These are phyloP conservation scores for Acholoe squamosa DNA, from an alignment of 2,888 invertebrate genomes.

Conservation along the genomic window DNA sequence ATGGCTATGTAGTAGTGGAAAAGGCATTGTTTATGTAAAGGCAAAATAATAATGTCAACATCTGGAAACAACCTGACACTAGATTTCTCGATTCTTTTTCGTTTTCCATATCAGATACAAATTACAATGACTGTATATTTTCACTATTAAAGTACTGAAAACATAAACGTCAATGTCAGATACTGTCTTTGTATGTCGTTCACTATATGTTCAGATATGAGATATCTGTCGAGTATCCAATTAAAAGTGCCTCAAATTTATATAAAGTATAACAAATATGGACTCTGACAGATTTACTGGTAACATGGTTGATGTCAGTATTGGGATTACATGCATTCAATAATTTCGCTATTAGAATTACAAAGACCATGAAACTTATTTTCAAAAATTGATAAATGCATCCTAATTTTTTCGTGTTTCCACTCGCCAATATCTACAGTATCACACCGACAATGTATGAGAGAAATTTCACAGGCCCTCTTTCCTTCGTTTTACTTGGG, in stretches of 20 bases:
- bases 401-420: background rate
- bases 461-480: background rate
- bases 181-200: background rate
- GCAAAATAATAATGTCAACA: background rate
- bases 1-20: background rate
- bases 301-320: slow-evolving; percentile 19
- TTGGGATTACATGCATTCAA: background rate
- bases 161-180: background rate
- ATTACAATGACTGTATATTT: background rate
- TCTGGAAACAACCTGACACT: background rate
- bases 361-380: background rate
- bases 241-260: too few relatives aligned
- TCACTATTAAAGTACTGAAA: background rate
- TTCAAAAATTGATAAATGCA: background rate
- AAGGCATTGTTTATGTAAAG: background rate
- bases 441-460: background rate
- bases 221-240: background rate
- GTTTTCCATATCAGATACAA: background rate
- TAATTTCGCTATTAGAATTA: background rate
- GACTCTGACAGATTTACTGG: too few relatives aligned
- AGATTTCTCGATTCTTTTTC: background rate
- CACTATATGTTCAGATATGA: background rate
- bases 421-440: background rate
- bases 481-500: background rate
- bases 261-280: background rate